Evolutionary conservation across 2,888 invertebrate species (phyloP), one percentile per base, ranked within the genome.

Genomic region (Stenotaenia linearis): DNA sequence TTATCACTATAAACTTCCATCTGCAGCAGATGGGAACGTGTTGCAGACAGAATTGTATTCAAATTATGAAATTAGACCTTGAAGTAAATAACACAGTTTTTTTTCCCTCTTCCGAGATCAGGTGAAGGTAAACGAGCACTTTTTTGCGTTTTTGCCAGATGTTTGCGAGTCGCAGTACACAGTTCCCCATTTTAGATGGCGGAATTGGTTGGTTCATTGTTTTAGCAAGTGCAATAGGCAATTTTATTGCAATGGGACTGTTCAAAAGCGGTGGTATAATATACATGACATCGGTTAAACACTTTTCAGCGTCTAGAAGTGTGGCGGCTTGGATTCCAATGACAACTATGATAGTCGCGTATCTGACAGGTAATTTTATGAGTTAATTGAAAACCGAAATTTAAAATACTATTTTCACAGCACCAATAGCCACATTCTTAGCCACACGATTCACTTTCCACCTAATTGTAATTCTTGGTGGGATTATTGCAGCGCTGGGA

Each of bases 271-370:
- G 77, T 12, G 77, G 77, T 1, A 77, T 77, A 28, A 37, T 77
- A 28, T 77, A 77, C 35, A 37, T 77, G 23, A n/a, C 77, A 37
- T 30, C 77, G 1, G 37, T 77, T 3, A 23, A 77, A 18, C 10
- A 32, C 12, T 77, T 32, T 37, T 35, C 28, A n/a, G 37, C 77
- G 10, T 35, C 77, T 18, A 32, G 77, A 10, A 32, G 32, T 5
- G 35, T 35, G 1, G 77, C 77, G n/a, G 35, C 77, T 35, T 77
- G 77, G 77, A 18, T 77, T 7, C 77, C 77, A 10, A 77, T 77
- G 77, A 35, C 35, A 10, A 77, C 77, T 6, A 23, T 37, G 32
- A 35, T 37, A n/a, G 15, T 37, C 1, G 15, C 18, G 18, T 30
- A 15, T 77, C 18, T 35, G 9, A 18, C 35, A 37, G 77, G 77